These are phyloP conservation scores for Oreochromis grahami DNA, from an alignment of 2,797 vertebrate species.

Conservation along the genomic window DNA sequence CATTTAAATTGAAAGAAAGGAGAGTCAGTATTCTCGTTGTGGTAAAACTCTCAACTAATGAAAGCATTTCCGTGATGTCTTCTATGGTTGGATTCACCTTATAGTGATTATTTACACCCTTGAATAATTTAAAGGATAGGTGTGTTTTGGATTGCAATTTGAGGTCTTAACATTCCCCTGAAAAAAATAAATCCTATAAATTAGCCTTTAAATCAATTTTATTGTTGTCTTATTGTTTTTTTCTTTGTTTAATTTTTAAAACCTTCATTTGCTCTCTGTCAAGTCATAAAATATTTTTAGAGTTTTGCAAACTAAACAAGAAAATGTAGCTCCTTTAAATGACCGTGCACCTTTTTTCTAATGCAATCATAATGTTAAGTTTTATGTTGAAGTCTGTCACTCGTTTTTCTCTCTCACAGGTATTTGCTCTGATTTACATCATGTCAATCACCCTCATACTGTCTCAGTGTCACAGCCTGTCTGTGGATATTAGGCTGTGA, in stretches of 20 bases:
- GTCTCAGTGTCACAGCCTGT: slow-evolving; percentile 2
- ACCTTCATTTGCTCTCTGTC: not conserved
- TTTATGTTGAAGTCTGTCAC: not conserved
- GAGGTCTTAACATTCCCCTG: not conserved
- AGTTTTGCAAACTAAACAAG: not conserved
- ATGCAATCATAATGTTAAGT: not conserved
- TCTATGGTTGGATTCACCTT: not conserved
- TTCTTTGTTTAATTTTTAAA: not conserved
- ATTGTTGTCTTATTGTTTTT: not conserved
- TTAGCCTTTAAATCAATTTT: not conserved
- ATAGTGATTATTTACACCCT: not conserved
- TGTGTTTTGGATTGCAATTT: not conserved
- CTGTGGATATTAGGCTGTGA: not conserved
- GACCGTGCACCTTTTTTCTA: not conserved
- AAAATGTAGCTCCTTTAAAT: not conserved
- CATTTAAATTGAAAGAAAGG: not conserved
- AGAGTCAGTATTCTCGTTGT: not conserved
- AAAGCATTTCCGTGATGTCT: not conserved
- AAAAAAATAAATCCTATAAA: not conserved
- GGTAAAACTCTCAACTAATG: not conserved
- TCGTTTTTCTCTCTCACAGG: not conserved
- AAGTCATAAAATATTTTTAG: not conserved
- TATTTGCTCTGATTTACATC: not conserved
- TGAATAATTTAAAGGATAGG: not conserved
- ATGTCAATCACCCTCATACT: not conserved